Base-by-base conservation (phyloP, 2,888 invertebrate species). In the Sipha maydis region DNA sequence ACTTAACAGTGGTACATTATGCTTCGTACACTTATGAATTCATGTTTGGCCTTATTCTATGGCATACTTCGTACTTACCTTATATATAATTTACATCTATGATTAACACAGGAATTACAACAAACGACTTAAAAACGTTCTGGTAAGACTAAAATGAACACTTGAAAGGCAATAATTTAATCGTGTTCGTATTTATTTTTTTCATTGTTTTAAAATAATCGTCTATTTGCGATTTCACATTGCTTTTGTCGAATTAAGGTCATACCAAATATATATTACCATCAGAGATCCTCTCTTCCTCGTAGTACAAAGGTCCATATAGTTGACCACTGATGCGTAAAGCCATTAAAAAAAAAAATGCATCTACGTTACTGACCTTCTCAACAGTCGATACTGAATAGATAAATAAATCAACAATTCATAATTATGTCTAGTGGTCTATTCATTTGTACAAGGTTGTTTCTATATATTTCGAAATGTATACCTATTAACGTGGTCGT, bases 401-500 rank as follows among this genome's bases (percentile, higher is more conserved):
- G 69, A 69, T 82, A 82, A 69, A 82, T 48, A 82, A 69, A 82
- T 48, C 41, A 69, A 82, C 69, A 69, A 21, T 67, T 28, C 67
- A 67, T 67, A 69, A 82, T 28, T 54, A 48, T 48, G 11, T 61
- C 25, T 17, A 80, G 61, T 56, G n/a, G 34, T 38, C 79, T 71
- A 80, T 80, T 80, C 80, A 67, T 80, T 80, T 67, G n/a, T 38
- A 38, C 80, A 80, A 80, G 80, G 80, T 80, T 80, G 34, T n/a
- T 67, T 80, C 61, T 80, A 67, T 38, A 67, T 28, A 48, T 78
- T 78, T 71, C 11, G 28, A 78, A 78, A 54, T 54, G 28, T 56
- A 56, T 56, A n/a, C 25, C 67, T 67, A 71, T 71, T 71, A 71
- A 71, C 71, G 28, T 14, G 28, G 71, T 31, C 71, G 28, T 71